Evolutionary conservation across 2,113 vertebrate species (phyloP).

Genomic region (Camelus bactrianus): DNA sequence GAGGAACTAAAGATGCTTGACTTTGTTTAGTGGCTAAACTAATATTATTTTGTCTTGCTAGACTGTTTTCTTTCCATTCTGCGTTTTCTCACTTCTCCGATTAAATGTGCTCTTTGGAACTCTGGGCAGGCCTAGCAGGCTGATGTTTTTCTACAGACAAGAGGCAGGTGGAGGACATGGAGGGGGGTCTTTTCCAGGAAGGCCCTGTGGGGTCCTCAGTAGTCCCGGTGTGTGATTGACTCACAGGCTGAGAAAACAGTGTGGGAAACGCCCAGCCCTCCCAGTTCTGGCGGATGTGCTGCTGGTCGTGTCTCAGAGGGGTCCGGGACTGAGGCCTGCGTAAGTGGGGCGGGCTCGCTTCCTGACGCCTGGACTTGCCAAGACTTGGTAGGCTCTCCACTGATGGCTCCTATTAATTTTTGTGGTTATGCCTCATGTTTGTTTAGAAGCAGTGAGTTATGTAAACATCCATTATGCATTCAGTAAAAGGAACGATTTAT

Average conservation of each 20-base stretch:
- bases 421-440: background rate
- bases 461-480: background rate
- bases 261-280: background rate
- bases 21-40: too few species aligned
- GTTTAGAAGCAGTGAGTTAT: background rate
- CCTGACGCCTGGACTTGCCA: fast-evolving
- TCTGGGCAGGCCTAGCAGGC: too few species aligned
- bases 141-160: too few species aligned
- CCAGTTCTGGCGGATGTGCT: background rate
- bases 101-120: too few species aligned
- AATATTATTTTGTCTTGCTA: too few species aligned
- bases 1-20: too few species aligned
- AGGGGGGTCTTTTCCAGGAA: too few species aligned
- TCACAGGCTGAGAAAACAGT: background rate
- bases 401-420: background rate
- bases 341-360: too few species aligned
- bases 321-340: fast-evolving
- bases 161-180: too few species aligned
- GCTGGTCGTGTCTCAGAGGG: background rate
- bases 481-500: background rate
- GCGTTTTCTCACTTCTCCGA: too few species aligned
- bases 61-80: too few species aligned
- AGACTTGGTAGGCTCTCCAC: background rate
- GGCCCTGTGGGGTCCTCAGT: background rate
- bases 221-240: background rate